These are phyloP conservation scores for Acrocephalus scirpaceus DNA, from an alignment of 2,797 vertebrate species.

Conservation along the genomic window DNA sequence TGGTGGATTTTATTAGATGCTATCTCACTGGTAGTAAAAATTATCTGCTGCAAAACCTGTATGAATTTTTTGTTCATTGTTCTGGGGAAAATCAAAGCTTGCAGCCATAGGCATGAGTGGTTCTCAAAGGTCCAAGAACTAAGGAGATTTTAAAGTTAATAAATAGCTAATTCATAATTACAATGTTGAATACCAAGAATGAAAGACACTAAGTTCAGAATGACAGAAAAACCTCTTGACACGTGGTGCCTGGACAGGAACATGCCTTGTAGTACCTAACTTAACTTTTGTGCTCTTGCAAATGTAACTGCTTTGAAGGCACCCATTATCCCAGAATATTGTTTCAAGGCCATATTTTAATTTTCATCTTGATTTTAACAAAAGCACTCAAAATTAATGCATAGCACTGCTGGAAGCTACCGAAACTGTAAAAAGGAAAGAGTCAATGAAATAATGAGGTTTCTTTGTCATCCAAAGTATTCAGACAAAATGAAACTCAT, in stretches of 20 bases:
- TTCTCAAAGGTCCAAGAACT: not conserved
- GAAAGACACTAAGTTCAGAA: not conserved
- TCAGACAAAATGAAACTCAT: not conserved
- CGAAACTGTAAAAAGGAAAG: not conserved
- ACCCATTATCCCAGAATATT: not conserved
- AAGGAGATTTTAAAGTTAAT: not conserved
- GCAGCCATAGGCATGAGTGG: not conserved
- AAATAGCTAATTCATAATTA: not conserved
- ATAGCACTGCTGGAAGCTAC: not conserved
- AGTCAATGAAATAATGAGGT: not conserved
- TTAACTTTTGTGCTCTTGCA: not conserved
- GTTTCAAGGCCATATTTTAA: not conserved
- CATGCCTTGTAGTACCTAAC: not conserved
- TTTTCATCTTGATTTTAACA: slow-evolving; percentile 1
- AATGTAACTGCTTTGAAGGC: not conserved
- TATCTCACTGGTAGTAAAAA: not conserved
- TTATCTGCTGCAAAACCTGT: not conserved
- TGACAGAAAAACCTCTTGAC: not conserved
- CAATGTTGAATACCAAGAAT: not conserved
- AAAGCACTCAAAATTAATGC: not conserved
- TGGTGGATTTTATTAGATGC: not conserved
- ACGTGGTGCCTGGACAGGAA: not conserved
- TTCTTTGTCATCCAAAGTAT: not conserved
- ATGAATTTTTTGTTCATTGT: not conserved
- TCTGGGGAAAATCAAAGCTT: not conserved